Conservation (phyloP, 2,113 vertebrate species). For the Dolichallabes microphthalmus region DNA sequence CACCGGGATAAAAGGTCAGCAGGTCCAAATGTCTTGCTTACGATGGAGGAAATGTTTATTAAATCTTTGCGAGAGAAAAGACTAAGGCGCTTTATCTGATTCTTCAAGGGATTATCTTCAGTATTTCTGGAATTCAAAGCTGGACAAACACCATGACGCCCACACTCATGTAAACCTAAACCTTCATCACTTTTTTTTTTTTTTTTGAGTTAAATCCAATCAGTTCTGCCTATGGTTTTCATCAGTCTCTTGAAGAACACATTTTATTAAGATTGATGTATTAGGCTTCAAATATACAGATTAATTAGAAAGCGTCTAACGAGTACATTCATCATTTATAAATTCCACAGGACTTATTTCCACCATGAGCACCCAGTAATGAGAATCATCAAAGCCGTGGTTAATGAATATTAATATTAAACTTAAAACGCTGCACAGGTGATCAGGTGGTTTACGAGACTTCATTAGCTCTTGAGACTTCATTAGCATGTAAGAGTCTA, state of each 20-base stretch:
- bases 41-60: background rate
- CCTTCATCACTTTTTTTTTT: background rate
- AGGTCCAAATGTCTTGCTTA: background rate
- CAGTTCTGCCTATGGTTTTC: slow-evolving; percentile 11
- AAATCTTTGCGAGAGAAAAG: background rate
- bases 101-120: background rate
- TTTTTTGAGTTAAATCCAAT: background rate
- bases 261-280: slow-evolving; percentile 13
- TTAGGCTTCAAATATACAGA: background rate
- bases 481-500: slow-evolving; percentile 27
- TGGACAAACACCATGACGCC: background rate
- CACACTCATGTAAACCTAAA: slow-evolving; percentile 3
- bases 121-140: slow-evolving; percentile 16
- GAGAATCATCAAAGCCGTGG: background rate
- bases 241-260: slow-evolving; percentile 10
- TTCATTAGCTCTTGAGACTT: background rate
- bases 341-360: slow-evolving; percentile 18
- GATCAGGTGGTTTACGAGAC: slow-evolving; percentile 54
- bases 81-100: background rate
- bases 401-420: slow-evolving; percentile 10
- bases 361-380: background rate
- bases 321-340: slow-evolving; percentile 26
- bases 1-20: slow-evolving; percentile 17
- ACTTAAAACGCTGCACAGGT: slow-evolving; percentile 57
- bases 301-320: slow-evolving; percentile 13